These are phyloP conservation scores for Acholoe squamosa DNA, from an alignment of 2,888 invertebrate species.

Conservation along the genomic window DNA sequence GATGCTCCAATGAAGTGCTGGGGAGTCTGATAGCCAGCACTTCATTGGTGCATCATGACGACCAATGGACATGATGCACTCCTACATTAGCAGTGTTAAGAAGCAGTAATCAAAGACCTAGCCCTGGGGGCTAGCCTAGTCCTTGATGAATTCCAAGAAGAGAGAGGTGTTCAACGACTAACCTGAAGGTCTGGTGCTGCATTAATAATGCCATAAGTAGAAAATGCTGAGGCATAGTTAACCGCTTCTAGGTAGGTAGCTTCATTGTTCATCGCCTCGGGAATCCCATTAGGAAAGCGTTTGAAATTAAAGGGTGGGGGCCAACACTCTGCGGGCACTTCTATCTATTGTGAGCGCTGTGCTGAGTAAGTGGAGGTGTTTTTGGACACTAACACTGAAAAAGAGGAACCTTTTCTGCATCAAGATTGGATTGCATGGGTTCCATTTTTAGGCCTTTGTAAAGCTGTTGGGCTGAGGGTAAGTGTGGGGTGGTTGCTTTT, in stretches of 20 bases:
- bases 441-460: too few relatives aligned
- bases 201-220: constrained; percentile 11
- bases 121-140: not conserved
- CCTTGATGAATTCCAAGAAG: not conserved
- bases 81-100: too few relatives aligned
- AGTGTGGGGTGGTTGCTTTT: too few relatives aligned
- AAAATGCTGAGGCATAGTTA: constrained; percentile 15
- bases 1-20: too few relatives aligned
- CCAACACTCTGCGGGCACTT: not conserved
- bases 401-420: too few relatives aligned
- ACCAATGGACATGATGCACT: too few relatives aligned
- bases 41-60: too few relatives aligned
- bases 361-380: too few relatives aligned
- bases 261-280: not conserved
- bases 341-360: not conserved
- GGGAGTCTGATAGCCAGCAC: too few relatives aligned
- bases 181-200: not conserved
- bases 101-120: not conserved
- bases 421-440: too few relatives aligned
- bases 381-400: too few relatives aligned
- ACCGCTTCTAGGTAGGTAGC: not conserved
- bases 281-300: not conserved
- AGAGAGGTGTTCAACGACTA: not conserved
- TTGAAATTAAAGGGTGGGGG: not conserved
- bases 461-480: too few relatives aligned